Evolutionary conservation across 2,113 vertebrate genomes (phyloP).

Genomic region (Dasyurus viverrinus): DNA sequence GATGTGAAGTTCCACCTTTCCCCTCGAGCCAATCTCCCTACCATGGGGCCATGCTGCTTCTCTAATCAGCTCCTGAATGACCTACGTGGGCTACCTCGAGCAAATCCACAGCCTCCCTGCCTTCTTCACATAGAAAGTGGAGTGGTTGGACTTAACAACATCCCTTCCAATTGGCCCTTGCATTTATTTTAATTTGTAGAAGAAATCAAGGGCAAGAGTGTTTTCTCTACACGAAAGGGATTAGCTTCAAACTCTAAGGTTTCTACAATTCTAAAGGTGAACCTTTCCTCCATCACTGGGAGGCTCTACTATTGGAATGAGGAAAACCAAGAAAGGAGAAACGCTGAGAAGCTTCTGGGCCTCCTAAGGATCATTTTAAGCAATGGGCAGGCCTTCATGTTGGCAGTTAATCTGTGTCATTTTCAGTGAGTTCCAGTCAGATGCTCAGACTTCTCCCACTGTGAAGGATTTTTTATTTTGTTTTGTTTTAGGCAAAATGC

Average conservation of each 20-base stretch:
- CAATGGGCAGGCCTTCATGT: neutral
- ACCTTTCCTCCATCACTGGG: neutral
- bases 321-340: neutral
- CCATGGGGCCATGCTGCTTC: no score
- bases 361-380: neutral
- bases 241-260: neutral
- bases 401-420: neutral
- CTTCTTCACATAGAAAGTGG: neutral
- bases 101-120: neutral
- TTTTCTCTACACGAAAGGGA: neutral
- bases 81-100: neutral
- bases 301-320: neutral
- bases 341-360: neutral
- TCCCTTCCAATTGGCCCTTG: neutral
- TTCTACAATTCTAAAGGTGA: neutral
- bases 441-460: neutral
- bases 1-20: neutral
- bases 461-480: neutral
- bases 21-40: neutral
- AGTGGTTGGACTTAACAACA: fast-evolving
- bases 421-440: neutral
- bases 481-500: neutral
- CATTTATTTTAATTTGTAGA: neutral
- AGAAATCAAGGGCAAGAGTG: neutral
- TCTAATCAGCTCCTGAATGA: no score